A percentile compares a stretch with the other conserved stretches of the same genome.
phyloP scores from a whole-genome alignment of 2,888 invertebrate genomes.

The Macrosiphum euphorbiae region DNA sequence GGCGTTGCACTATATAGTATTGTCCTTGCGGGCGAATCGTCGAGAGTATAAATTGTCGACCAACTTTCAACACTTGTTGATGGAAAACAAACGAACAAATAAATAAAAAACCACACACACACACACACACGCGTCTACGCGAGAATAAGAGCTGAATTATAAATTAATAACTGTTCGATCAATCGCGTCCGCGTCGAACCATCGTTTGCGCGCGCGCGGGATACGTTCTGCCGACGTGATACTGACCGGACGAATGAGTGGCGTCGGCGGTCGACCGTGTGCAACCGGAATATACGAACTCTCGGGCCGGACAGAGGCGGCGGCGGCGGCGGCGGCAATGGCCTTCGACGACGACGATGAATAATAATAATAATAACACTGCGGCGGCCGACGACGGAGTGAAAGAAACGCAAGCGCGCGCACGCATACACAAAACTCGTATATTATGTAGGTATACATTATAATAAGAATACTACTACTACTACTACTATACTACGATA shows the following conservation, averaged over 20 bases:
- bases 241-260: conserved; percentile 32
- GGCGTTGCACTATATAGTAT: background rate
- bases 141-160: background rate
- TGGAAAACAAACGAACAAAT: background rate
- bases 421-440: background rate
- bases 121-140: background rate
- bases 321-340: conserved; percentile 20
- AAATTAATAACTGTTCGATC: conserved; percentile 35
- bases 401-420: conserved; percentile 41
- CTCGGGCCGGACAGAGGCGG: background rate
- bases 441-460: background rate
- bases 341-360: conserved; percentile 50
- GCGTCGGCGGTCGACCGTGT: background rate
- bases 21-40: background rate
- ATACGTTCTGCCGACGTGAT: conserved; percentile 42
- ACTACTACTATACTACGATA: background rate
- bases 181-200: conserved; percentile 54
- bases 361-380: conserved; percentile 46
- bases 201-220: conserved; percentile 35
- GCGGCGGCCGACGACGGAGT: background rate
- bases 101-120: background rate
- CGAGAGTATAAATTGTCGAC: background rate
- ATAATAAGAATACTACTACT: background rate
- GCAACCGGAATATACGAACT: conserved; percentile 41
- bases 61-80: background rate